These are phyloP conservation scores for Pituophis catenifer DNA, from an alignment of 2,113 vertebrate genomes.

Conservation along the genomic window DNA sequence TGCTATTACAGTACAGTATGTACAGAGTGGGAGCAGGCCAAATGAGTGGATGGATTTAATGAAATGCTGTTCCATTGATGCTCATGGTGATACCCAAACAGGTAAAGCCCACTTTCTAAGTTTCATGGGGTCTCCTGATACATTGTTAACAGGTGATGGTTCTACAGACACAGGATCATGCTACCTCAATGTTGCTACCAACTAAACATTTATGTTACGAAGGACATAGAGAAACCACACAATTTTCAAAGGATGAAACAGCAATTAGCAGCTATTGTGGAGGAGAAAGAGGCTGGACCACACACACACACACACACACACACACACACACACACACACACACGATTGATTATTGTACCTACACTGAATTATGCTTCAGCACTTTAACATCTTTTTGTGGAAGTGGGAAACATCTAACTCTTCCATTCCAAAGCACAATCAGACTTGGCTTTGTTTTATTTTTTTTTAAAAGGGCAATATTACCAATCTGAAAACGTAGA, in stretches of 20 bases:
- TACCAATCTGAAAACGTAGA: conserved; percentile 71
- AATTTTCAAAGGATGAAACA: conserved; percentile 63
- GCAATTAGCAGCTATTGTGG: conserved; percentile 69
- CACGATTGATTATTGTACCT: conserved; percentile 72
- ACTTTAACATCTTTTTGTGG: conserved; percentile 69
- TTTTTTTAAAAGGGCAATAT: conserved; percentile 67
- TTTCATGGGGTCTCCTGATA: background rate
- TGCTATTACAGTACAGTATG: background rate
- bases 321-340: conserved; percentile 18
- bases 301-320: conserved; percentile 11
- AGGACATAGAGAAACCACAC: conserved; percentile 42
- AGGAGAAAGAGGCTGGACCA: conserved; percentile 54
- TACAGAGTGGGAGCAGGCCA: background rate
- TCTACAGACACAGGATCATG: conserved; percentile 57
- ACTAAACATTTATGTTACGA: conserved; percentile 61
- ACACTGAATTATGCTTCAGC: conserved; percentile 75
- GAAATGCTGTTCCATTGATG: background rate
- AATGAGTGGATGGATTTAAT: background rate
- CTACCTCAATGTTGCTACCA: conserved; percentile 60
- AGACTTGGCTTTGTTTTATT: conserved; percentile 69
- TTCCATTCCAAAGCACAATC: conserved; percentile 70
- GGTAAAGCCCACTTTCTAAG: background rate
- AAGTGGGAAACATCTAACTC: conserved; percentile 61
- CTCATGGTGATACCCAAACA: background rate
- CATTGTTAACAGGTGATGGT: conserved; percentile 37